Evolutionary conservation across 1,140 invertebrate species (phyloP).

Genomic region (Drosophila grimshawi): DNA sequence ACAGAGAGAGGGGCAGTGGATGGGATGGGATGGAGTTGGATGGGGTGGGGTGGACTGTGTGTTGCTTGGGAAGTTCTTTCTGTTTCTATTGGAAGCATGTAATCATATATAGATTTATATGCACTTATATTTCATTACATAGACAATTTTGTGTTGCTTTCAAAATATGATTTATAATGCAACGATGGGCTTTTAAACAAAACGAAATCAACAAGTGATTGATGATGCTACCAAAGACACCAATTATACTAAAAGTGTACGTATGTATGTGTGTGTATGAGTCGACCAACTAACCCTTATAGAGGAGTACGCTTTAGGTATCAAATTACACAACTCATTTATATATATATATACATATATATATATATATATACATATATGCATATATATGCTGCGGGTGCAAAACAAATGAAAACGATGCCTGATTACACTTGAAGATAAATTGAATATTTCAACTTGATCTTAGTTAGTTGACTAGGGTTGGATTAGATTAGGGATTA

Average conservation of each 20-base stretch:
- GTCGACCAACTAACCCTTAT: slow-evolving; percentile 24
- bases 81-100: slow-evolving; percentile 43
- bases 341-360: too few species aligned
- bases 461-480: too few species aligned
- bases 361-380: neutral
- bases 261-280: neutral
- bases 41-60: slow-evolving; percentile 10
- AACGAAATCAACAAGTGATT: slow-evolving; percentile 75
- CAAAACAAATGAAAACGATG: neutral
- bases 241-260: neutral
- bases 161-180: slow-evolving; percentile 67
- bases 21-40: neutral
- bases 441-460: neutral
- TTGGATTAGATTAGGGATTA: too few species aligned
- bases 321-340: slow-evolving; percentile 42
- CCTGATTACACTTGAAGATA: slow-evolving; percentile 31
- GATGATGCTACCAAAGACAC: slow-evolving; percentile 30
- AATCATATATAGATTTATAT: slow-evolving; percentile 47
- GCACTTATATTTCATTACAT: slow-evolving; percentile 13
- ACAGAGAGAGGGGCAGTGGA: neutral
- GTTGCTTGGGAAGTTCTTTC: too few species aligned
- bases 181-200: slow-evolving; percentile 29
- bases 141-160: slow-evolving; percentile 10
- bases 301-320: slow-evolving; percentile 9
- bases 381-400: neutral